phyloP scores from a whole-genome alignment of 2,113 vertebrate species.

The Misgurnus mizolepis region DNA sequence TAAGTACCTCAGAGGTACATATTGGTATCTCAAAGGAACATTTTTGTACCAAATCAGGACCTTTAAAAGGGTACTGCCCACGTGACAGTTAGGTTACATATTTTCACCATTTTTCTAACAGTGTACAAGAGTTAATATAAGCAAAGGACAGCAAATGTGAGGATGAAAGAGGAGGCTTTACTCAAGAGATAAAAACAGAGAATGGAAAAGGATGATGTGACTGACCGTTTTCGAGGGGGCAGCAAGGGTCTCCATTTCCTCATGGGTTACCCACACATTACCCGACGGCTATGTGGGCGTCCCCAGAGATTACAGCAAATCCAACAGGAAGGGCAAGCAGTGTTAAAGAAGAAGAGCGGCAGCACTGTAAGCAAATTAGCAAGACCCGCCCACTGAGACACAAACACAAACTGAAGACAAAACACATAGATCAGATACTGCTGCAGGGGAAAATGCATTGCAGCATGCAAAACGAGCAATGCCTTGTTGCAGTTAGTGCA shows the following conservation, averaged over 20 bases:
- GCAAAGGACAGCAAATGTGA: neutral
- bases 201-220: constrained; percentile 34
- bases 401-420: constrained; percentile 32
- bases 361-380: constrained; percentile 91
- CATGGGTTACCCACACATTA: constrained; percentile 98
- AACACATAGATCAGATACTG: constrained; percentile 19
- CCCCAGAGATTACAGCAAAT: constrained; percentile 77
- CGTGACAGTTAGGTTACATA: too few species aligned
- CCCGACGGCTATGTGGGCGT: constrained; percentile 88
- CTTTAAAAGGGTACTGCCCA: too few species aligned
- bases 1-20: too few species aligned
- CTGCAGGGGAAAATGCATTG: neutral
- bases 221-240: constrained; percentile 98
- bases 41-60: too few species aligned
- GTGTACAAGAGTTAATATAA: too few species aligned
- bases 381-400: constrained; percentile 68
- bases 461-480: neutral
- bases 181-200: neutral
- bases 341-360: constrained; percentile 98
- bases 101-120: too few species aligned
- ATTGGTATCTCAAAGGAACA: too few species aligned
- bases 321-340: constrained; percentile 88
- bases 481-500: neutral
- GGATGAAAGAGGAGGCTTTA: too few species aligned
- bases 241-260: constrained; percentile 98